These are phyloP conservation scores for Drosophila macrospina DNA, from an alignment of 2,888 invertebrate genomes.

Conservation along the genomic window DNA sequence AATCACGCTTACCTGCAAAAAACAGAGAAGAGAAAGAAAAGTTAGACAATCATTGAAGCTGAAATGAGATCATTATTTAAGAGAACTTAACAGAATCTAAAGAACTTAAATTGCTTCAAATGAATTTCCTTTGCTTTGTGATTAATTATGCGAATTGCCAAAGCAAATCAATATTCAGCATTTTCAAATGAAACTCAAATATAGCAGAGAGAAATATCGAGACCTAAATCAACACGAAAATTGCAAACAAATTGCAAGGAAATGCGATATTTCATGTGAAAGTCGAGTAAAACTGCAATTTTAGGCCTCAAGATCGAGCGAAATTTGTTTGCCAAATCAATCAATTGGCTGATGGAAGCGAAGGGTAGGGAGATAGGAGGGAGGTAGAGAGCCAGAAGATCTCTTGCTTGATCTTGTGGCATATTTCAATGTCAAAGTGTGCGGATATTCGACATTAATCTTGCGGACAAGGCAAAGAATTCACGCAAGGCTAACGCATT, in stretches of 20 bases:
- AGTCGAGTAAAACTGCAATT: constrained; percentile 31
- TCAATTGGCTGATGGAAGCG: constrained; percentile 34
- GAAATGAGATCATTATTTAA: constrained; percentile 7
- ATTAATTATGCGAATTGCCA: constrained; percentile 23
- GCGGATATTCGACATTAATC: constrained; percentile 63
- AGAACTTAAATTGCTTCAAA: constrained; percentile 12
- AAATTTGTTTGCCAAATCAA: constrained; percentile 72
- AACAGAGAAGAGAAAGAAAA: constrained; percentile 22
- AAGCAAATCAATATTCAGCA: constrained; percentile 15
- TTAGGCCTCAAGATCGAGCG: constrained; percentile 29
- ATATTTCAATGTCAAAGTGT: constrained; percentile 72
- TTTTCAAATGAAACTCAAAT: constrained; percentile 20
- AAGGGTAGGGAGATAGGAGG: not conserved
- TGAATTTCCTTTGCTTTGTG: constrained; percentile 11
- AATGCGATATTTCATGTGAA: constrained; percentile 48
- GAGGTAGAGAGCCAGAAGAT: no score
- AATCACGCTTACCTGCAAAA: constrained; percentile 58
- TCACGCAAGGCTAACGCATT: constrained; percentile 61
- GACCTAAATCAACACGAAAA: constrained; percentile 74
- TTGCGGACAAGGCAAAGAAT: constrained; percentile 59
- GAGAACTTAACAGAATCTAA: constrained; percentile 4
- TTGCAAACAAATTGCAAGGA: constrained; percentile 70
- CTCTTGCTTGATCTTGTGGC: constrained; percentile 38
- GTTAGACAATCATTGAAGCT: constrained; percentile 18
- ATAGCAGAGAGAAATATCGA: constrained; percentile 4